These are phyloP conservation scores for Atopsyche davidsoni DNA, from an alignment of 1,140 invertebrate species.

Conservation along the genomic window DNA sequence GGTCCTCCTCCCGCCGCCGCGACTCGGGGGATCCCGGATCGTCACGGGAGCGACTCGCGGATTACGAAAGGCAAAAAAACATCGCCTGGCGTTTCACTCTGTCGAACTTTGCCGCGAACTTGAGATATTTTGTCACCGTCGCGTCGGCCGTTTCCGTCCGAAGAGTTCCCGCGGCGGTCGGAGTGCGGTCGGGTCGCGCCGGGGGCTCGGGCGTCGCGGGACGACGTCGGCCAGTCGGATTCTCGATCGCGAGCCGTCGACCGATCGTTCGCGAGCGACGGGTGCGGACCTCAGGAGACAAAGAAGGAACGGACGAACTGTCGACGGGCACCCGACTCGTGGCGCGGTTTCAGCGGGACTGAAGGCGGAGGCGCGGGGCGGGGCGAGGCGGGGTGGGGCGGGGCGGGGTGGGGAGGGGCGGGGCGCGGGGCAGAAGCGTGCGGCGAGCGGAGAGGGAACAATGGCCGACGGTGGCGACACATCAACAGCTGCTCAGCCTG, in stretches of 20 bases:
- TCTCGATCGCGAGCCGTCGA: conserved; percentile 12
- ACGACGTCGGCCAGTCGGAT: not conserved
- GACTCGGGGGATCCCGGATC: conserved; percentile 38
- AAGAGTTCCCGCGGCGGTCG: conserved; percentile 2
- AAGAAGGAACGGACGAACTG: conserved; percentile 37
- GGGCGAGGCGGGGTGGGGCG: conserved; percentile 32
- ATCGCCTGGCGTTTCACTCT: conserved; percentile 13
- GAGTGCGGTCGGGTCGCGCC: not conserved
- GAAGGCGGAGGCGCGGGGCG: conserved; percentile 31
- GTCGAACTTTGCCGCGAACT: conserved; percentile 18
- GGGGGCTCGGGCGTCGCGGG: conserved; percentile 10
- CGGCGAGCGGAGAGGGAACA: conserved; percentile 39
- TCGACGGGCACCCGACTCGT: conserved; percentile 36
- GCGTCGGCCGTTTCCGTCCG: conserved; percentile 18
- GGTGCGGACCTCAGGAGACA: conserved; percentile 36
- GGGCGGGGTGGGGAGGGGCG: conserved; percentile 38
- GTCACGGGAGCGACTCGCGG: conserved; percentile 34
- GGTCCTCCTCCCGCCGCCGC: conserved; percentile 40
- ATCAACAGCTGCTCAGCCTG: conserved; percentile 39
- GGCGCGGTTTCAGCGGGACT: conserved; percentile 45
- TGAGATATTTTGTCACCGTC: conserved; percentile 10
- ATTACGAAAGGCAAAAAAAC: conserved; percentile 16
- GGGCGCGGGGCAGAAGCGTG: conserved; percentile 32
- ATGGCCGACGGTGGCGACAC: conserved; percentile 45
- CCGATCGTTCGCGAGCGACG: conserved; percentile 16